A percentile compares a stretch with the other conserved stretches of the same genome.
Evolutionary conservation across 2,797 vertebrate species (phyloP).

Genomic region (Botia almorhae): DNA sequence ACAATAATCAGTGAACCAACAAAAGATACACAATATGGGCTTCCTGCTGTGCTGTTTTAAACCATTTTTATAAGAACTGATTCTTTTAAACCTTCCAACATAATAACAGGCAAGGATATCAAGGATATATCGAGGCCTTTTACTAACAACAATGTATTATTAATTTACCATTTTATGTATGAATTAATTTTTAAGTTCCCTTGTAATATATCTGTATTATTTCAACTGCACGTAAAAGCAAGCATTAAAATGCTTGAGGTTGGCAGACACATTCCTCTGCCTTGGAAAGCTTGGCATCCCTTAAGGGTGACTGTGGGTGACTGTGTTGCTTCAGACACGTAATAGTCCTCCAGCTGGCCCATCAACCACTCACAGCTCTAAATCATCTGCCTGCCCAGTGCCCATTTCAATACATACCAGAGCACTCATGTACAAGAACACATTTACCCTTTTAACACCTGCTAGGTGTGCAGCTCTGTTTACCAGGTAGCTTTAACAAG

Average conservation of each 20-base stretch:
- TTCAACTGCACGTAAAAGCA: conserved; percentile 19
- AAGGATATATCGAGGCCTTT: not conserved
- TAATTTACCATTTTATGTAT: not conserved
- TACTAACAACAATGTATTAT: not conserved
- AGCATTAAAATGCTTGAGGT: not conserved
- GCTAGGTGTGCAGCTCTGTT: conserved; percentile 19
- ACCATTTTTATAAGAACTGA: not conserved
- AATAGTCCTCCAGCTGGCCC: conserved; percentile 36
- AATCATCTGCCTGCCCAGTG: conserved; percentile 11
- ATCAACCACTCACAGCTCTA: conserved; percentile 7
- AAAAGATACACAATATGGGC: not conserved
- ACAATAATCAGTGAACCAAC: not conserved
- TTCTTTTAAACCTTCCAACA: not conserved
- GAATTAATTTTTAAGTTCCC: not conserved
- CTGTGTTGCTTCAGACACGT: conserved; percentile 10
- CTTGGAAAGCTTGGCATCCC: conserved; percentile 9
- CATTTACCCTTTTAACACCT: conserved; percentile 3
- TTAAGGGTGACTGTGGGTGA: conserved; percentile 28
- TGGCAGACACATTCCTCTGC: conserved; percentile 22
- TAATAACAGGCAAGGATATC: not conserved
- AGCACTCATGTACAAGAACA: not conserved
- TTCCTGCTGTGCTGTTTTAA: not conserved
- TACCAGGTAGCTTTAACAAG: conserved; percentile 12
- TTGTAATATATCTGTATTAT: not conserved
- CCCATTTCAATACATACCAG: conserved; percentile 3